phyloP scores from a whole-genome alignment of 2,797 vertebrate species.

The Triplophysa bombifrons region DNA sequence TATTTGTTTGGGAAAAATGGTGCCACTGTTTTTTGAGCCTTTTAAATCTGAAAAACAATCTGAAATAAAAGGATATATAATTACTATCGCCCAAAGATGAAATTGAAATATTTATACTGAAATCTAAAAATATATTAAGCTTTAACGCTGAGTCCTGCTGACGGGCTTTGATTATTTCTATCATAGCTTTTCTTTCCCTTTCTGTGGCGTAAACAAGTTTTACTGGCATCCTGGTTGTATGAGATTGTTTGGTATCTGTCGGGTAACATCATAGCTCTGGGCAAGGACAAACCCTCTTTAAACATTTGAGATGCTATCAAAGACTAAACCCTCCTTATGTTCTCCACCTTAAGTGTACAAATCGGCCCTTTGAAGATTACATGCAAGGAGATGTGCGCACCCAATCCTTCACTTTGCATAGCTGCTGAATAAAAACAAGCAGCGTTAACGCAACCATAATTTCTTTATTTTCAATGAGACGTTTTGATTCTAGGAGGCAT shows the following conservation, averaged over 20 bases:
- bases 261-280: conserved; percentile 22
- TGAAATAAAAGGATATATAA: no score
- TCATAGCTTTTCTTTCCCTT: background rate
- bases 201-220: background rate
- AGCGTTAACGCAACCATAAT: background rate
- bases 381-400: conserved; percentile 33
- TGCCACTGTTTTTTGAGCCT: no score
- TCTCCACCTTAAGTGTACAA: conserved; percentile 41
- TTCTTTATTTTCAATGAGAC: background rate
- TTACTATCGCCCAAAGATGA: background rate
- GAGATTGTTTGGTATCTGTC: background rate
- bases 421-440: conserved; percentile 31
- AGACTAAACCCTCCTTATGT: conserved; percentile 44
- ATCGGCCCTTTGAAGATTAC: conserved; percentile 40
- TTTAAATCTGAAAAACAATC: no score
- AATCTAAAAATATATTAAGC: background rate
- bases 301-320: conserved; percentile 39
- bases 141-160: background rate
- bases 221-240: background rate
- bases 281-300: conserved; percentile 28
- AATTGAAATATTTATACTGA: background rate
- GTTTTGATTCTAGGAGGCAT: conserved; percentile 7
- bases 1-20: no score
- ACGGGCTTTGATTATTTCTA: background rate
- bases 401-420: conserved; percentile 26